Percentiles rank a stretch among this genome's conserved stretches.
Conservation (phyloP, 2,888 invertebrate genomes). For the Noctuana brunneofusca region DNA sequence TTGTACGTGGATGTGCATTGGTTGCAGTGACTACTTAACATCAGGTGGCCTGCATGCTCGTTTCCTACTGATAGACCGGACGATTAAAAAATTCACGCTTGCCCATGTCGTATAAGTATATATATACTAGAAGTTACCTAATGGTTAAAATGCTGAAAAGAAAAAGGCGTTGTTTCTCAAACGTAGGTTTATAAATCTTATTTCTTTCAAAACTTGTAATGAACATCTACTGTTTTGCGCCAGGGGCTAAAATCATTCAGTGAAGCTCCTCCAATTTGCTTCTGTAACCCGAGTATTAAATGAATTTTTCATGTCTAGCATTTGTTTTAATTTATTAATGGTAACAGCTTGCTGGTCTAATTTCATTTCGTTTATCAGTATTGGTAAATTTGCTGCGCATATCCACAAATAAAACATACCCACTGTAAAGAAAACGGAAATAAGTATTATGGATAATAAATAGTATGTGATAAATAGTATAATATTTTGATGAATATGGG, state of each 20-base stretch:
- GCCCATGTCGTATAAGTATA: too few relatives aligned
- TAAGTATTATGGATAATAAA: too few relatives aligned
- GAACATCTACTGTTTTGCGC: neutral
- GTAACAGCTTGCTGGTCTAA: slow-evolving; percentile 65
- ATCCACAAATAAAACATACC: slow-evolving; percentile 75
- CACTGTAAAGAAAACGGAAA: slow-evolving; percentile 54
- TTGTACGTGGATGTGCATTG: too few relatives aligned
- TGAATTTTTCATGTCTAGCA: slow-evolving; percentile 51
- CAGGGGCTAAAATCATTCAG: neutral
- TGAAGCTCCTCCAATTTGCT: neutral
- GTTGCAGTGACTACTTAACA: too few relatives aligned
- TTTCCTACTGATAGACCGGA: too few relatives aligned
- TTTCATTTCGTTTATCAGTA: slow-evolving; percentile 70
- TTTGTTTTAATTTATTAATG: slow-evolving; percentile 58
- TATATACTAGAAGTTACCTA: too few relatives aligned
- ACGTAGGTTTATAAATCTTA: neutral
- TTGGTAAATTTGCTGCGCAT: slow-evolving; percentile 68
- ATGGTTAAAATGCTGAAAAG: neutral
- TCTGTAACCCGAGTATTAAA: neutral
- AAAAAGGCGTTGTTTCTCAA: neutral
- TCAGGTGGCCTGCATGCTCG: too few relatives aligned
- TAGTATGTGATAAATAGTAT: too few relatives aligned
- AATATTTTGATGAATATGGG: too few relatives aligned
- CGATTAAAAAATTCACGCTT: too few relatives aligned
- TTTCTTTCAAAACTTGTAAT: neutral